Evolutionary conservation across 2,888 invertebrate species (phyloP).

Genomic region (Dryocosmus kuriphilus): DNA sequence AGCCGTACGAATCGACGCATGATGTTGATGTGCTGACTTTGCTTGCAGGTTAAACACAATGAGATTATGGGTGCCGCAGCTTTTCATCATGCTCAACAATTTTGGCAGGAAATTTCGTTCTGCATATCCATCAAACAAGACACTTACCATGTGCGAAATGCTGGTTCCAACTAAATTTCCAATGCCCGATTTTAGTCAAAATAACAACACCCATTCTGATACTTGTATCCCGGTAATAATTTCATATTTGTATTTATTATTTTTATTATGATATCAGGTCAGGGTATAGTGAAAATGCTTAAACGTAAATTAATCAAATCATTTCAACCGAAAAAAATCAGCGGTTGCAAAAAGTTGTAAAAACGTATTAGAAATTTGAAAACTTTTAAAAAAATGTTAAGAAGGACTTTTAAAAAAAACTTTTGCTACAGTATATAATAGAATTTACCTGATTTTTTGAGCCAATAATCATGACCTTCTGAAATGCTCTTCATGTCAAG

Average conservation of each 20-base stretch:
- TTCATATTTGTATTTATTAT: conserved; percentile 23
- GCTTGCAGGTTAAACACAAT: conserved; percentile 80
- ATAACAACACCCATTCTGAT: conserved; percentile 29
- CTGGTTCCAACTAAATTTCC: conserved; percentile 57
- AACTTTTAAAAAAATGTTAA: no score
- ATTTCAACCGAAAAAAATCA: no score
- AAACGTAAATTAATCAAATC: no score
- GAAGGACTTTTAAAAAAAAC: no score
- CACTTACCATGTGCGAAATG: conserved; percentile 78
- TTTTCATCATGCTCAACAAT: conserved; percentile 81
- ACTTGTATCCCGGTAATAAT: conserved; percentile 57
- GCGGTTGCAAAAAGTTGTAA: no score
- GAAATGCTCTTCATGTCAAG: no score
- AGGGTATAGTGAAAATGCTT: no score
- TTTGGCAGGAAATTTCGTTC: conserved; percentile 68
- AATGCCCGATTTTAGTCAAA: background rate
- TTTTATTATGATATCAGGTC: no score
- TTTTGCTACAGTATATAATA: no score
- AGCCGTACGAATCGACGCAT: background rate
- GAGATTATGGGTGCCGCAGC: conserved; percentile 81
- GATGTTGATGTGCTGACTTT: conserved; percentile 36
- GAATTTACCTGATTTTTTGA: no score
- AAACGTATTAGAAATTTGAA: no score
- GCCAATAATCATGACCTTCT: no score
- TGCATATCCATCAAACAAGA: conserved; percentile 60